Percentiles rank a stretch among this genome's conserved stretches.
These are phyloP conservation scores for Eupeodes latifasciatus DNA, from an alignment of 2,888 invertebrate genomes.

Conservation along the genomic window DNA sequence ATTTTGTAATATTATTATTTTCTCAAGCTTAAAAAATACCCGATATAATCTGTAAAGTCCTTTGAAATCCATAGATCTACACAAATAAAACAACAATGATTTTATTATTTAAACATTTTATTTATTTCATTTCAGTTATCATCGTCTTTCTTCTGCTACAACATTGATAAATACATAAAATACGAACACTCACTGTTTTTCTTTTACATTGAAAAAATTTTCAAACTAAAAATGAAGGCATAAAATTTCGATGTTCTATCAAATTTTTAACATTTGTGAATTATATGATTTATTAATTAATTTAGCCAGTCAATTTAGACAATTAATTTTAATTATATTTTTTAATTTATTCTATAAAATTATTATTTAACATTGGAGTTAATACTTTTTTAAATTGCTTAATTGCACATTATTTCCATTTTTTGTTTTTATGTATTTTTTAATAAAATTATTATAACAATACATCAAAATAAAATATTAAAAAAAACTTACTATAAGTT, in stretches of 20 bases:
- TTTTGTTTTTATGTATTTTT: neutral
- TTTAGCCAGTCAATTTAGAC: slow-evolving; percentile 62
- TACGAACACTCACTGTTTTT: slow-evolving; percentile 69
- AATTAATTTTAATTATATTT: slow-evolving; percentile 12
- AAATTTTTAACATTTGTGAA: slow-evolving; percentile 30
- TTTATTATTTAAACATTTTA: slow-evolving; percentile 72
- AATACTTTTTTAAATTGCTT: slow-evolving; percentile 67
- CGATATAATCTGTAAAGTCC: too few relatives aligned
- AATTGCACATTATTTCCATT: slow-evolving; percentile 38
- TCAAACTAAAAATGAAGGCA: slow-evolving; percentile 7
- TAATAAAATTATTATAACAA: slow-evolving; percentile 28
- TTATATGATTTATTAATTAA: slow-evolving; percentile 36
- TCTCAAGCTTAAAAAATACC: too few relatives aligned
- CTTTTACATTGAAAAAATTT: slow-evolving; percentile 37
- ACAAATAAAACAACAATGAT: slow-evolving; percentile 27
- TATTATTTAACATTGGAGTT: slow-evolving; percentile 58
- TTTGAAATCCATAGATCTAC: too few relatives aligned
- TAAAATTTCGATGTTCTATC: slow-evolving; percentile 20
- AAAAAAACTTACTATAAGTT: neutral
- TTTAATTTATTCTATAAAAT: slow-evolving; percentile 19
- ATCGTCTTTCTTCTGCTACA: slow-evolving; percentile 57
- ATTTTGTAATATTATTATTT: too few relatives aligned
- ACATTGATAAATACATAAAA: slow-evolving; percentile 50
- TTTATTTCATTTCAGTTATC: slow-evolving; percentile 72
- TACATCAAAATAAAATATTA: slow-evolving; percentile 30